Evolutionary conservation across 2,797 vertebrate species (phyloP).

Genomic region (Oryzias dopingdopingensis): DNA sequence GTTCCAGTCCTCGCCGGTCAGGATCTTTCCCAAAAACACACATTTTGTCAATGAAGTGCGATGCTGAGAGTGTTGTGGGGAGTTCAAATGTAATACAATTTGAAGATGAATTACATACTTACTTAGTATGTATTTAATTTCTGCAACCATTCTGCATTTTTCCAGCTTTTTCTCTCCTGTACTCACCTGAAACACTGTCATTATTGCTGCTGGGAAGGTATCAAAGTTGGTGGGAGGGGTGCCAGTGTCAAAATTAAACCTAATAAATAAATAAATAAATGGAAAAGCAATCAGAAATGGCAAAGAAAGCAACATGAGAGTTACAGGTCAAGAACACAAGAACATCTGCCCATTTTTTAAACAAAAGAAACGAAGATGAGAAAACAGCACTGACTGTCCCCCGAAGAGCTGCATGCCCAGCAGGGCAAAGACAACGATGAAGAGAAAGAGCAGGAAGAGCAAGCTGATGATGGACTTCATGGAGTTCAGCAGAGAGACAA

Average conservation of each 20-base stretch:
- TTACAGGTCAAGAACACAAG: background rate
- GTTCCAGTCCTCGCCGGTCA: slow-evolving; percentile 97
- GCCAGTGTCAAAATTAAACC: slow-evolving; percentile 94
- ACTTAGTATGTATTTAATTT: background rate
- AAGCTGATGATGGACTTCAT: slow-evolving; percentile 99
- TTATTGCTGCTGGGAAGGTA: slow-evolving; percentile 99
- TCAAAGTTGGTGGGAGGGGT: slow-evolving; percentile 97
- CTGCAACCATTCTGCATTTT: background rate
- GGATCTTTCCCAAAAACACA: slow-evolving; percentile 76
- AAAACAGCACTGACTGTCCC: slow-evolving; percentile 87
- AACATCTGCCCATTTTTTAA: slow-evolving; percentile 3
- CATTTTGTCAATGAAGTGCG: background rate
- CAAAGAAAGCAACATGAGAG: background rate
- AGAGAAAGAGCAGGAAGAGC: slow-evolving; percentile 97
- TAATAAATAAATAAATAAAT: slow-evolving; percentile 42
- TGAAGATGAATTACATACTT: background rate
- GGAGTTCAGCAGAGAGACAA: slow-evolving; percentile 95
- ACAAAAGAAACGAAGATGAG: background rate
- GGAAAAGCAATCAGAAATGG: background rate
- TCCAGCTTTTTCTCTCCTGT: slow-evolving; percentile 7
- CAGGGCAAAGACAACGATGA: slow-evolving; percentile 96
- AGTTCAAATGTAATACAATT: slow-evolving; percentile 15
- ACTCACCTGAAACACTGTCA: slow-evolving; percentile 97
- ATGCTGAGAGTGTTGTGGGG: slow-evolving; percentile 16
- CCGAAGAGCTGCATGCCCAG: slow-evolving; percentile 98